Evolutionary conservation across 2,797 vertebrate species (phyloP).

Genomic region (Sebastes trivittatus): DNA sequence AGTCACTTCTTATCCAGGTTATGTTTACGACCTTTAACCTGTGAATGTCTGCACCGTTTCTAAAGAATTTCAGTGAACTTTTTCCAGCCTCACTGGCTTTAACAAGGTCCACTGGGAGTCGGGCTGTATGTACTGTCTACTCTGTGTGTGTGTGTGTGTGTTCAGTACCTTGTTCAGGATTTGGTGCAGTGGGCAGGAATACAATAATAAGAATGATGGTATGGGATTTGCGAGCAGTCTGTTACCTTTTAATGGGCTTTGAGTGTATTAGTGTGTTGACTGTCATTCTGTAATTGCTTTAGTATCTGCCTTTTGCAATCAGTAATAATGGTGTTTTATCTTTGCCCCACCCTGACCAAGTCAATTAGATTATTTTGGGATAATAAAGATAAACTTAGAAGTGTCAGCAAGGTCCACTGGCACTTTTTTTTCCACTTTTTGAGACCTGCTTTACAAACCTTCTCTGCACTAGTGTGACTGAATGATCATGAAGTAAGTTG

Average conservation of each 20-base stretch:
- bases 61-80: constrained; percentile 35
- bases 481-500: not conserved
- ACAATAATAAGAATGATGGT: not conserved
- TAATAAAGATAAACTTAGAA: too few relatives aligned
- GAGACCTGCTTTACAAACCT: not conserved
- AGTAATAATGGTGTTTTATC: not conserved
- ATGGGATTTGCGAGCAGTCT: not conserved
- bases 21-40: constrained; percentile 32
- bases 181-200: not conserved
- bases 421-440: not conserved
- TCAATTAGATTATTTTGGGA: too few relatives aligned
- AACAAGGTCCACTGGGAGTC: constrained; percentile 50
- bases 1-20: constrained; percentile 14
- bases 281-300: not conserved
- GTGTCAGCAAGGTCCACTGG: too few relatives aligned
- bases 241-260: not conserved
- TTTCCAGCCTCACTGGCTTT: constrained; percentile 40
- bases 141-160: not conserved
- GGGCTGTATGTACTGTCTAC: not conserved
- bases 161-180: constrained; percentile 7
- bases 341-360: too few relatives aligned
- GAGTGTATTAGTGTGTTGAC: not conserved
- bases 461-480: not conserved
- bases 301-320: not conserved
- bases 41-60: constrained; percentile 38